phyloP scores from a whole-genome alignment of 2,888 invertebrate genomes.

The Chaetoderma sp. region DNA sequence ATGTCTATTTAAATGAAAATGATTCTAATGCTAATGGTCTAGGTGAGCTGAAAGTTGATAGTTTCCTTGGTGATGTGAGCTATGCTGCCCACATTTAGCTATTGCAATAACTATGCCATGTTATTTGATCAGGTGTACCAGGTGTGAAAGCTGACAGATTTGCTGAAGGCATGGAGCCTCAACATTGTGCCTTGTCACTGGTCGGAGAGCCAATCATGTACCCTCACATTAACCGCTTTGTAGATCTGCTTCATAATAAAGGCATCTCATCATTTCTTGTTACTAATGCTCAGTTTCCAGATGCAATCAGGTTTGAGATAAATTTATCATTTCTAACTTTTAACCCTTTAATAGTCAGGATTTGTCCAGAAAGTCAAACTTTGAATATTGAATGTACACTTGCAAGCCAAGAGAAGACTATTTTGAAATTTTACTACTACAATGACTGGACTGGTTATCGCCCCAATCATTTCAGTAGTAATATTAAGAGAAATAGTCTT shows the following conservation, averaged over 20 bases:
- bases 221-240: slow-evolving; percentile 73
- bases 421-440: too few relatives aligned
- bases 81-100: too few relatives aligned
- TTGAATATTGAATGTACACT: too few relatives aligned
- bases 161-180: slow-evolving; percentile 71
- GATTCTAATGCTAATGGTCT: too few relatives aligned
- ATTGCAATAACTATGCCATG: background rate
- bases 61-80: background rate
- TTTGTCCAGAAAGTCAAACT: too few relatives aligned
- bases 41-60: background rate
- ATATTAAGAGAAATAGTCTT: too few relatives aligned
- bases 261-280: slow-evolving; percentile 74
- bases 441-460: too few relatives aligned
- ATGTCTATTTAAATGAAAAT: too few relatives aligned
- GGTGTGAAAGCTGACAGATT: slow-evolving; percentile 72
- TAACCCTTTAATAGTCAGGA: too few relatives aligned
- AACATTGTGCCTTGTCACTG: slow-evolving; percentile 74
- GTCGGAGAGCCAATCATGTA: slow-evolving; percentile 77
- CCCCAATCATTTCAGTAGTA: too few relatives aligned
- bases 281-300: slow-evolving; percentile 76
- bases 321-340: too few relatives aligned
- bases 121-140: slow-evolving; percentile 71
- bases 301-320: slow-evolving; percentile 71
- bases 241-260: slow-evolving; percentile 71
- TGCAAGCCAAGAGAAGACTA: too few relatives aligned